phyloP scores from a whole-genome alignment of 1,140 invertebrate species.

The Mizuhopecten yessoensis region DNA sequence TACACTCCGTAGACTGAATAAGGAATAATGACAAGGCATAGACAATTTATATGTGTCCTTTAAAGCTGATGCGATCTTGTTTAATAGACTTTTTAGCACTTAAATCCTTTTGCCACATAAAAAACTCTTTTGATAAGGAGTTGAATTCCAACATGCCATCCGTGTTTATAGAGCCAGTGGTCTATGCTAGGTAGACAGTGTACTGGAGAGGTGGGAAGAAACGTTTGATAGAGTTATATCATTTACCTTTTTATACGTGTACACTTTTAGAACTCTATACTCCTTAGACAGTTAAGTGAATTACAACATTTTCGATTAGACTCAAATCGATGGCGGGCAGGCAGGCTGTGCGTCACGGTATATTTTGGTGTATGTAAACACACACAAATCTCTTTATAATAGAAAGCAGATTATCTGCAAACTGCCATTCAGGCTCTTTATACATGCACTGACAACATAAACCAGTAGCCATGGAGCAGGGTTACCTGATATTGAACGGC shows the following conservation, averaged over 20 bases:
- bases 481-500: constrained; percentile 5
- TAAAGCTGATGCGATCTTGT: not conserved
- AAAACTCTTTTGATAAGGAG: constrained; percentile 21
- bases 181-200: not conserved
- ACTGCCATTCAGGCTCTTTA: constrained; percentile 11
- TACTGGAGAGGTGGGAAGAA: not conserved
- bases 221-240: constrained; percentile 17
- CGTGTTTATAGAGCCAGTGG: not conserved
- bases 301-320: constrained; percentile 6
- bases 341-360: not conserved
- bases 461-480: constrained; percentile 22
- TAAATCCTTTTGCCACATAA: not conserved
- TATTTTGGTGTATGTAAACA: constrained; percentile 35
- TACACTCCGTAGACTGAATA: not conserved
- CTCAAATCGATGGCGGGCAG: not conserved
- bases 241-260: constrained; percentile 25
- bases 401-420: constrained; percentile 38
- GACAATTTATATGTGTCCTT: not conserved
- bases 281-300: constrained; percentile 4
- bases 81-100: constrained; percentile 4
- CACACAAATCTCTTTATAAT: constrained; percentile 34
- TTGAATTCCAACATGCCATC: not conserved
- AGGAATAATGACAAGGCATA: not conserved
- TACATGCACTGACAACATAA: constrained; percentile 27
- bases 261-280: not conserved